Evolutionary conservation across 2,113 vertebrate species (phyloP).

Genomic region (Ramphastos sulfuratus): DNA sequence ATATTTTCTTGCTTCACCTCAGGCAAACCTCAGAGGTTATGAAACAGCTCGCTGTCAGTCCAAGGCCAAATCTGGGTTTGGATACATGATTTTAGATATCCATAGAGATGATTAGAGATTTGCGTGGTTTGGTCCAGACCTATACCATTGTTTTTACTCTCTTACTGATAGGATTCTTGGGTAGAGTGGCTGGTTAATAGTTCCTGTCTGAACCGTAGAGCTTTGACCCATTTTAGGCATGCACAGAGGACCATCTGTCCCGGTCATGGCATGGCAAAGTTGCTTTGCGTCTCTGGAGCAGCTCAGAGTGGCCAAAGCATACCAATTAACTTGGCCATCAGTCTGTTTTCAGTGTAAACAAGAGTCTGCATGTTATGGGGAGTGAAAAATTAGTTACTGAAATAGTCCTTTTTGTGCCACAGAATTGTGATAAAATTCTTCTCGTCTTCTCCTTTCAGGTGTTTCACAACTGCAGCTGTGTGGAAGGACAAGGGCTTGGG

Average conservation of each 20-base stretch:
- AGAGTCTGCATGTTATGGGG: neutral
- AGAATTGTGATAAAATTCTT: neutral
- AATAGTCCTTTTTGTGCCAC: neutral
- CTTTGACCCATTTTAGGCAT: neutral
- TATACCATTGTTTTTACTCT: neutral
- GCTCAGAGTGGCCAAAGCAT: neutral
- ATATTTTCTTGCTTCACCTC: neutral
- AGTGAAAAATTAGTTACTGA: neutral
- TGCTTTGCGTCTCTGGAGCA: neutral
- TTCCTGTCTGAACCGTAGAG: neutral
- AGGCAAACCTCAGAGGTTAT: neutral
- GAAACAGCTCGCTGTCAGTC: neutral
- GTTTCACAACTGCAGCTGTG: slow-evolving; percentile 88
- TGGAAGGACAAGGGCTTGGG: slow-evolving; percentile 64
- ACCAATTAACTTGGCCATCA: neutral
- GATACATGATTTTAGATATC: neutral
- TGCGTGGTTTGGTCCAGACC: neutral
- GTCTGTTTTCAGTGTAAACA: neutral
- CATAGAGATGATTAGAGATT: too few relatives aligned
- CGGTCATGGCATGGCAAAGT: neutral
- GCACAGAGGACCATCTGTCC: neutral
- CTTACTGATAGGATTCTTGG: neutral
- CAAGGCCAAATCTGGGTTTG: neutral
- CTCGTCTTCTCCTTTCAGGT: slow-evolving; percentile 71
- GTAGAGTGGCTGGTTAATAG: neutral